These are phyloP conservation scores for Tympanoctomys barrerae DNA, from an alignment of 2,797 vertebrate species.

Conservation along the genomic window DNA sequence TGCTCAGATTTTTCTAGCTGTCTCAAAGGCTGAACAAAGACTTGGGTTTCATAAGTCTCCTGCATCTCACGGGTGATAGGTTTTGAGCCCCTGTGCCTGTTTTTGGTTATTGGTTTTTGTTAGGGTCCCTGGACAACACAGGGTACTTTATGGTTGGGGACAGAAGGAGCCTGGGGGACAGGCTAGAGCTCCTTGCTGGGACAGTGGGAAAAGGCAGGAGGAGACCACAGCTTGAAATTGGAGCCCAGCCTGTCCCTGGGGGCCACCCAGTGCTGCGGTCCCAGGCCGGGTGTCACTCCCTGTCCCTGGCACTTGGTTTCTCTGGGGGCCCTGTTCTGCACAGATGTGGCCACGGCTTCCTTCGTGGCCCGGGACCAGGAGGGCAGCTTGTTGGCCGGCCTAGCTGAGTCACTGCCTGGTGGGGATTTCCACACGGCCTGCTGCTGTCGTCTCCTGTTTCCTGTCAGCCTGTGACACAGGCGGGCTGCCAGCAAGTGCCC, in stretches of 20 bases:
- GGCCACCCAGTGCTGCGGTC: background rate
- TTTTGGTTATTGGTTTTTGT: background rate
- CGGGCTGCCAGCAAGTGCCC: constrained; percentile 56
- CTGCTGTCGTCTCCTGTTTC: constrained; percentile 76
- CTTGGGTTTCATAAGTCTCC: background rate
- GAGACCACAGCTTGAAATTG: background rate
- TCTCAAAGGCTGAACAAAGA: background rate
- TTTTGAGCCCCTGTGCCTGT: background rate
- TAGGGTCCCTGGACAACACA: background rate
- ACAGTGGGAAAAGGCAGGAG: background rate
- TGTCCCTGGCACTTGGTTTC: background rate
- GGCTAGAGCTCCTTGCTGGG: background rate
- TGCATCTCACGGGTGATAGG: background rate
- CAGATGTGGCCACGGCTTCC: constrained; percentile 23
- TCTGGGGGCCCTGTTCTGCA: background rate
- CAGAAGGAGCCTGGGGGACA: background rate
- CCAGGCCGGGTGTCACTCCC: background rate
- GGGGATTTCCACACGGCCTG: constrained; percentile 82
- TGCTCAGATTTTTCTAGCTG: background rate
- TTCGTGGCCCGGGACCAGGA: constrained; percentile 47
- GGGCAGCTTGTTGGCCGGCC: constrained; percentile 48
- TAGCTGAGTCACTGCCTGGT: constrained; percentile 76
- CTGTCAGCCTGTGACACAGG: constrained; percentile 73
- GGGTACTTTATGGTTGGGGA: background rate
- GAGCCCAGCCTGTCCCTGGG: background rate